Base-by-base conservation (phyloP, 2,888 invertebrate species). In the Sarcophaga caerulescens region DNA sequence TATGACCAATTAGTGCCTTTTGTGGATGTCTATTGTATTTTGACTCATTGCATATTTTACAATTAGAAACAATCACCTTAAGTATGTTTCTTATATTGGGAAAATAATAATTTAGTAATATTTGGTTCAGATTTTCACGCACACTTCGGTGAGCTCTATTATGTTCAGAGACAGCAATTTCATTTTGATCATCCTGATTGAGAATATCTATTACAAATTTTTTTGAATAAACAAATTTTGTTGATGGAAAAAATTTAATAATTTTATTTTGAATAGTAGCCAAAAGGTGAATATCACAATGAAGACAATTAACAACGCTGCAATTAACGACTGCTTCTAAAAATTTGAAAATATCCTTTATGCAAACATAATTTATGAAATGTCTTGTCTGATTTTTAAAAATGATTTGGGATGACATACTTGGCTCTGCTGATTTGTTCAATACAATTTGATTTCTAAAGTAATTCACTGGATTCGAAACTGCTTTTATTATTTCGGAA, bases 361-460 rank as follows among this genome's bases (percentile, higher is more conserved):
- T 2, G 23, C 23, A 23, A 23, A 62, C 21, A 62, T 62, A 62
- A 23, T 62, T 17, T 74, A 60, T 59, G 11, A 71, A 59, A 59
- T 71, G 35, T 10, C 59, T 71, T 1, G 35, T 60, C 60, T 71
- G 71, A 11, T 71, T 71, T 59, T 59, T 19, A 57, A 71, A 59
- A 59, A 71, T 57, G 17, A 12, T 57, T 35, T n/a, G 25, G 12
- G 59, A 59, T 57, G 47, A 25, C 25, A 70, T 57, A n/a, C 17
- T 60, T 6, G 71, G 2, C 4, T 57, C 57, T 25, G 17, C 35
- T 21, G 73, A 21, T 62, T 62, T 47, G 2, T 23, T 73, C 47
- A 88, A 8, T 52, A 87, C 4, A 59, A 85, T 65, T 63, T 88
- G 84, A 23, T 81, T 88, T 82, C 59, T 78, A 47, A 88, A 88